A percentile compares a stretch with the other conserved stretches of the same genome.
Evolutionary conservation across 2,888 invertebrate species (phyloP).

Genomic region (Teleogryllus oceanicus): DNA sequence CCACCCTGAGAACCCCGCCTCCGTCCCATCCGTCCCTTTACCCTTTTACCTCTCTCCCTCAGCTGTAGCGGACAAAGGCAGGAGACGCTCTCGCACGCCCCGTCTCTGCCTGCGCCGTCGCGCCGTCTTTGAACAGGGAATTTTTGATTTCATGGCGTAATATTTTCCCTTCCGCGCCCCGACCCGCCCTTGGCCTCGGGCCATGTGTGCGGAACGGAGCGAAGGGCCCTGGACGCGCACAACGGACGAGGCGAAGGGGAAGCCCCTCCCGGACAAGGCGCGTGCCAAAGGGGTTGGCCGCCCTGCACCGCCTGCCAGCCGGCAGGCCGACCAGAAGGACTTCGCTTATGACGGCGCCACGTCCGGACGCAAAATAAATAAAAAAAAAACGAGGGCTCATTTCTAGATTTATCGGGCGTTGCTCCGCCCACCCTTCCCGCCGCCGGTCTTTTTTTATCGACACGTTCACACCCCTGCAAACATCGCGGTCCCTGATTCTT

Average conservation of each 20-base stretch:
- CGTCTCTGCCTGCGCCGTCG: too few relatives aligned
- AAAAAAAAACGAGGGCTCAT: background rate
- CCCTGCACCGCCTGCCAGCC: background rate
- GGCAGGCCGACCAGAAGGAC: background rate
- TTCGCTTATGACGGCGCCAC: background rate
- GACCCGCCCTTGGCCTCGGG: background rate
- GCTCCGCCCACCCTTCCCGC: background rate
- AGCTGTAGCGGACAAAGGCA: too few relatives aligned
- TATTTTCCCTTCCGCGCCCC: background rate
- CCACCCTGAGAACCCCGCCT: too few relatives aligned
- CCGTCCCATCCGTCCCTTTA: too few relatives aligned
- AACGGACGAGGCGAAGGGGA: background rate
- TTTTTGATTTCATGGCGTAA: constrained; percentile 18
- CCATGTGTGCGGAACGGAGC: background rate
- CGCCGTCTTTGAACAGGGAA: constrained; percentile 1
- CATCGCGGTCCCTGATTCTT: background rate
- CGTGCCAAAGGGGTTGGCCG: background rate
- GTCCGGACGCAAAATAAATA: background rate
- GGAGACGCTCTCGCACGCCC: too few relatives aligned
- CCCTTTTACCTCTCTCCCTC: too few relatives aligned
- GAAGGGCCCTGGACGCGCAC: background rate
- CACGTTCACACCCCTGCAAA: constrained; percentile 10
- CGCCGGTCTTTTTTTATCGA: background rate
- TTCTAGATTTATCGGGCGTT: constrained; percentile 3
- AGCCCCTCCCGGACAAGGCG: background rate